These are phyloP conservation scores for Aphelenchoides avenae DNA, from an alignment of 1,140 invertebrate species.

Conservation along the genomic window DNA sequence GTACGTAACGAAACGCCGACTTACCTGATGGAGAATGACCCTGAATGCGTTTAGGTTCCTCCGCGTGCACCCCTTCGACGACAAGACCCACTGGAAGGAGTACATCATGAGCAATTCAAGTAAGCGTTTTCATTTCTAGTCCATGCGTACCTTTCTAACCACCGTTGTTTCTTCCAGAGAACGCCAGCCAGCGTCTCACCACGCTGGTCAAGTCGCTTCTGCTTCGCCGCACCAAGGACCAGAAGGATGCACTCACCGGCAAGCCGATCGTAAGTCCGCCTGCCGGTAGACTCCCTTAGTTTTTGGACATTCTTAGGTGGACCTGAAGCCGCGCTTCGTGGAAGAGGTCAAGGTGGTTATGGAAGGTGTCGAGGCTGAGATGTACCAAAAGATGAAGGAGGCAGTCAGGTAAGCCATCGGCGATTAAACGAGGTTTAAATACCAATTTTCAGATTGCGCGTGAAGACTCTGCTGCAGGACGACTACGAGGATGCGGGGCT, in stretches of 20 bases:
- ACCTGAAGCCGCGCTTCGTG: conserved; percentile 19
- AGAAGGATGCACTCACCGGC: conserved; percentile 30
- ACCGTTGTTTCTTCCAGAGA: conserved; percentile 28
- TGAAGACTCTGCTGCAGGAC: conserved; percentile 33
- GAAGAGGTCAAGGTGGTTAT: conserved; percentile 31
- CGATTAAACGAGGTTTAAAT: too few species aligned
- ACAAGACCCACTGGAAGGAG: conserved; percentile 63
- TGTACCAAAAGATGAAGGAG: conserved; percentile 39
- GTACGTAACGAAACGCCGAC: conserved; percentile 62
- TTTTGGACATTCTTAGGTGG: too few species aligned
- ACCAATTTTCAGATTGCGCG: too few species aligned
- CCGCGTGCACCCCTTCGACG: conserved; percentile 70
- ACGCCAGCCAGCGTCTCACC: conserved; percentile 38
- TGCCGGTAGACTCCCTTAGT: conserved; percentile 1
- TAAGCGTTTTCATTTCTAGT: too few species aligned
- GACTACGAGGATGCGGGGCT: conserved; percentile 19
- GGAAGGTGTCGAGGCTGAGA: conserved; percentile 25
- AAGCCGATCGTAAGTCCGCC: conserved; percentile 32
- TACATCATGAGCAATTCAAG: too few species aligned
- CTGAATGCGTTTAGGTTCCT: too few species aligned
- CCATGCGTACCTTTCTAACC: too few species aligned
- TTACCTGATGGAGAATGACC: too few species aligned
- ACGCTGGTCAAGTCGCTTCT: conserved; percentile 35
- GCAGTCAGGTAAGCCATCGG: too few species aligned
- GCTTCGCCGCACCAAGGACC: conserved; percentile 40